A percentile compares a stretch with the other conserved stretches of the same genome.
phyloP scores from a whole-genome alignment of 2,888 invertebrate species.

The Drosophila incognita region DNA sequence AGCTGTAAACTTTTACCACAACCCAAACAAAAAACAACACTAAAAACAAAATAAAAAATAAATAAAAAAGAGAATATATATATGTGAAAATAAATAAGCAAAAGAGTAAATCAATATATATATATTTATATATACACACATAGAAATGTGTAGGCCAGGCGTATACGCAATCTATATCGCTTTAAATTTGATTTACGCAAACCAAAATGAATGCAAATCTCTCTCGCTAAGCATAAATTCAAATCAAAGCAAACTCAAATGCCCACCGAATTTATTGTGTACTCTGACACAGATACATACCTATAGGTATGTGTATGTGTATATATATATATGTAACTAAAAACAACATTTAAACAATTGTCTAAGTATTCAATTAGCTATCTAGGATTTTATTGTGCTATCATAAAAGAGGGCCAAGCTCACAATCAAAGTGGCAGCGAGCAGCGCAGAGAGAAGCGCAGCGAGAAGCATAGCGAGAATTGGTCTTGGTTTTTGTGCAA shows the following conservation, averaged over 20 bases:
- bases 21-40: constrained; percentile 16
- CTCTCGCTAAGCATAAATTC: constrained; percentile 42
- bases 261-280: constrained; percentile 78
- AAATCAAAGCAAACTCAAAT: constrained; percentile 65
- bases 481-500: background rate
- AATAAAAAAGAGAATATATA: background rate
- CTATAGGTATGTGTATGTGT: constrained; percentile 7
- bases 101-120: constrained; percentile 14
- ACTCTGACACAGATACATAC: constrained; percentile 28
- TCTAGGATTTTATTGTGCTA: constrained; percentile 26
- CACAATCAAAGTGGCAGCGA: constrained; percentile 3
- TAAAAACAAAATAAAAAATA: constrained; percentile 18
- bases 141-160: constrained; percentile 35
- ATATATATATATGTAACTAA: constrained; percentile 30
- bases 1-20: constrained; percentile 31
- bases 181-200: constrained; percentile 43
- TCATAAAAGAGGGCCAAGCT: background rate
- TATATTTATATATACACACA: constrained; percentile 14
- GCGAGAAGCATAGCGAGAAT: background rate
- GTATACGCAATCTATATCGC: constrained; percentile 60
- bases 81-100: constrained; percentile 7
- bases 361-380: constrained; percentile 30
- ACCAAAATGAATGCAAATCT: constrained; percentile 1
- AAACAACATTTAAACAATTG: constrained; percentile 21
- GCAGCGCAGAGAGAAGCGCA: background rate